Evolutionary conservation across 2,797 vertebrate genomes (phyloP), one percentile per base, ranked within the genome.

Genomic region (Microctenopoma stevenorrisi): DNA sequence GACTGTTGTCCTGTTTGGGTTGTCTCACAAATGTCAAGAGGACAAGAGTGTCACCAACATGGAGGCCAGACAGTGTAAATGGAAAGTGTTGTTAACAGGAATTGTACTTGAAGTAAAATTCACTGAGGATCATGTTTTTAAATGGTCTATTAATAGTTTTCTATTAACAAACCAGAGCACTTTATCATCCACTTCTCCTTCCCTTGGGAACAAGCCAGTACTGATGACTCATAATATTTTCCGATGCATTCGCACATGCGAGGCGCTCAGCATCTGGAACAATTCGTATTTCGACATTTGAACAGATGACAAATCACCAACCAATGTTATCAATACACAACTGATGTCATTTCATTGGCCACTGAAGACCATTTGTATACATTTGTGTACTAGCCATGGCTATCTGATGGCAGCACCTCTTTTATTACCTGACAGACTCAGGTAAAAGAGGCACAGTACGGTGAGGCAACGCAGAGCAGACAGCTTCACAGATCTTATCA

Each of bases 11-110:
- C 9, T 30, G 68, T 76, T 65, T n/a, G 54, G 43, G 38, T 37
- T 52, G 57, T 75, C 46, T 63, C 40, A 44, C 18, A 79, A 84
- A 80, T 86, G 80, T 83, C 79, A 74, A 67, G 40, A 64, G 60
- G 48, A 11, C 4, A 25, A 64, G 14, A 30, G 51, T 51, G 74
- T 51, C 62, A 63, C 46, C 42, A 47, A 38, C 14, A 8, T n/a
- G 10, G 5, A 51, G 43, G 11, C 5, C 18, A 7, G 25, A 42
- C 2, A 4, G 57, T 25, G 43, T n/a, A 51, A 66, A 68, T 18
- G 56, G 75, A 74, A 81, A 78, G 8, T 47, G 48, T 33, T 54
- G 69, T 33, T 61, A 28, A 69, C 58, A 9, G 18, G 2, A 65
- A 28, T 70, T 48, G n/a, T 42, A 61, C 57, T 82, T 50, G 7